Conservation (phyloP, 2,888 invertebrate genomes). For the Zygothrica quintamaculata region DNA sequence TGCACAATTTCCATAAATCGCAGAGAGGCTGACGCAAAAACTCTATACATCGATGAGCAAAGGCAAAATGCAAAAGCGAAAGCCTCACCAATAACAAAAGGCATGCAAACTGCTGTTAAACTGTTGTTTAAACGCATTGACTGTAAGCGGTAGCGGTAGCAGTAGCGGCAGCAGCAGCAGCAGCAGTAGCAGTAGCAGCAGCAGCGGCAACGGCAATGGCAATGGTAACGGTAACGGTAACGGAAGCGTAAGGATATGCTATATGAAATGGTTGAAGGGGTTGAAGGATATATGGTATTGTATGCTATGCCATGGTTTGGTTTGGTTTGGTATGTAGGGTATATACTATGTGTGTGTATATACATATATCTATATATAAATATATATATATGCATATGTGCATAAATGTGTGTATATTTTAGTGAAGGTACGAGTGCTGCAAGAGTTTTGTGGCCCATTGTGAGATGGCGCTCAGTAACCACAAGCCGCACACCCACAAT, state of each 20-base stretch:
- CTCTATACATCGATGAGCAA: constrained; percentile 58
- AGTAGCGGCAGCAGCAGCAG: no score
- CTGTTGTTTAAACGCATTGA: constrained; percentile 79
- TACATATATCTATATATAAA: no score
- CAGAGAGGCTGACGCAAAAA: constrained; percentile 39
- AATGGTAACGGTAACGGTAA: no score
- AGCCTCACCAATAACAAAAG: constrained; percentile 79
- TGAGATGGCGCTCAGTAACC: constrained; percentile 61
- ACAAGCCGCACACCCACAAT: constrained; percentile 65
- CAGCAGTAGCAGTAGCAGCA: no score
- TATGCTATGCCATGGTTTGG: no score
- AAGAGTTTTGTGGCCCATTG: constrained; percentile 64
- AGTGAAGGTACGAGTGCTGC: constrained; percentile 44
- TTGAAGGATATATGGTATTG: no score
- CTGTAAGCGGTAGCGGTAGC: constrained; percentile 9
- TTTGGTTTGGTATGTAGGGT: no score
- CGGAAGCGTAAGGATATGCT: constrained; percentile 1
- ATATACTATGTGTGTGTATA: no score
- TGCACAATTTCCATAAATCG: constrained; percentile 77
- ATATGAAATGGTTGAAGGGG: neutral
- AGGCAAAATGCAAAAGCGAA: constrained; percentile 64
- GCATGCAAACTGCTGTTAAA: constrained; percentile 76
- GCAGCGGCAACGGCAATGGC: no score
- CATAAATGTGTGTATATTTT: no score
- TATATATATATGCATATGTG: no score